Conservation (phyloP, 2,888 invertebrate genomes). For the Drosophila prolongata region DNA sequence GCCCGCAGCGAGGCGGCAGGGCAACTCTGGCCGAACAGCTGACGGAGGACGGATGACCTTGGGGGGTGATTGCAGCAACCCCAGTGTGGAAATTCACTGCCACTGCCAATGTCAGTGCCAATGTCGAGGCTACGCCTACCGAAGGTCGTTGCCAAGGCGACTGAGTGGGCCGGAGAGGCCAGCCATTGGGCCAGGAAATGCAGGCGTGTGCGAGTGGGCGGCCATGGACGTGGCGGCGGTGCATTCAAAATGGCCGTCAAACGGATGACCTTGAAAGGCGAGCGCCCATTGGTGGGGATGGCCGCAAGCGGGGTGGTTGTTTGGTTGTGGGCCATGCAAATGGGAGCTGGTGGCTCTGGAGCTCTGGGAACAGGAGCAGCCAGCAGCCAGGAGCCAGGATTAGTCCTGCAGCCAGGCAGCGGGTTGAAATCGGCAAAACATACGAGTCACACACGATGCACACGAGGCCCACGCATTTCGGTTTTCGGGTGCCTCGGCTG, state of each 20-base stretch:
- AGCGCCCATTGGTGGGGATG: constrained; percentile 65
- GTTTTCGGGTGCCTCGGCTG: constrained; percentile 3
- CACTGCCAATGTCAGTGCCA: constrained; percentile 41
- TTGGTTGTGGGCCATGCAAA: constrained; percentile 12
- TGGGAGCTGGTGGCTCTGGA: constrained; percentile 9
- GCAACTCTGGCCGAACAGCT: constrained; percentile 63
- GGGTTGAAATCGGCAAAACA: constrained; percentile 1
- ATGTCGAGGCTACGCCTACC: constrained; percentile 81
- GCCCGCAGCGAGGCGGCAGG: constrained; percentile 4
- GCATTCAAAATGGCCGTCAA: constrained; percentile 76
- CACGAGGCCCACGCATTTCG: constrained; percentile 53
- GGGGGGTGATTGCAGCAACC: constrained; percentile 55
- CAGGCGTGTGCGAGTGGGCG: constrained; percentile 60
- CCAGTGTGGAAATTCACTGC: constrained; percentile 57
- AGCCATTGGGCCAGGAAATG: constrained; percentile 74
- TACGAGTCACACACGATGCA: constrained; percentile 10
- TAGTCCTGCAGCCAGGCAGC: constrained; percentile 16
- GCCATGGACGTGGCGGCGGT: constrained; percentile 58
- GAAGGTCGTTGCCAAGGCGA: constrained; percentile 71
- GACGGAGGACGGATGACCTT: constrained; percentile 31
- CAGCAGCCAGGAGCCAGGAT: constrained; percentile 23
- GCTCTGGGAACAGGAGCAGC: constrained; percentile 29
- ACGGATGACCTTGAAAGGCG: constrained; percentile 76
- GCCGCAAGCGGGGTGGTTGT: too few species aligned
- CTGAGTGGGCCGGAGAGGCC: constrained; percentile 54